Percentiles rank a stretch among this genome's conserved stretches.
Conservation (phyloP, 1,140 invertebrate genomes). For the Amyelois transitella region DNA sequence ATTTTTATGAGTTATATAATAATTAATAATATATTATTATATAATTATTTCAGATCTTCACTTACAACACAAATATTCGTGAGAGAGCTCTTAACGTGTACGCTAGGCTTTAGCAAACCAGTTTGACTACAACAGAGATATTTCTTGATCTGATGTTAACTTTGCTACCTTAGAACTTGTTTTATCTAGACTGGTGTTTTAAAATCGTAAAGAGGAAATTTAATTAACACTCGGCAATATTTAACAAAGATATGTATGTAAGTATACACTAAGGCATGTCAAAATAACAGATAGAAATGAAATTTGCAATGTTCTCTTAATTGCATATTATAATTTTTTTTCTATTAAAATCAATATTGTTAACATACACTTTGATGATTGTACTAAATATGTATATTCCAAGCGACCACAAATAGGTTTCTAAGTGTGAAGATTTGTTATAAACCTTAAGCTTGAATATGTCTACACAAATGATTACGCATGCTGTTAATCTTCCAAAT, state of each 20-base stretch:
- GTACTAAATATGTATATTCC: background rate
- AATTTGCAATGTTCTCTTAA: no score
- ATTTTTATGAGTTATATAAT: background rate
- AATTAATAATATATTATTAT: background rate
- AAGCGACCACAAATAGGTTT: background rate
- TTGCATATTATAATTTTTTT: background rate
- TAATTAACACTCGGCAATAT: background rate
- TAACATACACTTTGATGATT: background rate
- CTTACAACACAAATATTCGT: no score
- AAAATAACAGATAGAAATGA: no score
- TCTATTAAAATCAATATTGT: background rate
- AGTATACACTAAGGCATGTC: background rate
- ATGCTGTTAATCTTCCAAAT: no score
- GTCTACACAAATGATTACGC: no score
- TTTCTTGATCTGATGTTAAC: slow-evolving; percentile 12
- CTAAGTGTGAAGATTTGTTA: no score
- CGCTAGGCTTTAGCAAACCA: background rate
- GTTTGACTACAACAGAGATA: background rate
- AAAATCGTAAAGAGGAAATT: no score
- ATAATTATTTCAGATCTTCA: no score
- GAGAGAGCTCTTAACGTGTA: background rate
- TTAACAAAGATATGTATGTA: background rate
- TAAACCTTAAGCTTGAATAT: no score
- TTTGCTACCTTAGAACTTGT: background rate
- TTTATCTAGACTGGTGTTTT: background rate